Evolutionary conservation across 2,797 vertebrate species (phyloP).

Genomic region (Pseudopleuronectes americanus): DNA sequence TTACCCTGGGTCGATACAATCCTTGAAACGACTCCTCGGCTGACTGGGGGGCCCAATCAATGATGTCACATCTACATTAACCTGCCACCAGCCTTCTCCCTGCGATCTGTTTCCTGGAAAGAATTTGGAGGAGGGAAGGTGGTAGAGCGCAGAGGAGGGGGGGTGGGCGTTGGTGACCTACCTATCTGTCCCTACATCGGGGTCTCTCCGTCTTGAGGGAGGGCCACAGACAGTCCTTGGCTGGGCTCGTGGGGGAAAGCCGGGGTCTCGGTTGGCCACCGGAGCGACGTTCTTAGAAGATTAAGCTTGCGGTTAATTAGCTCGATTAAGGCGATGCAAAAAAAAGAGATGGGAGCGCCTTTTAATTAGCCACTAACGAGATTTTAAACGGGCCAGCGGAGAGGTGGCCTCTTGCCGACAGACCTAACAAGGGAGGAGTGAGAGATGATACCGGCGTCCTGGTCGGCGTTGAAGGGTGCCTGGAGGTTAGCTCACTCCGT

Average conservation of each 20-base stretch:
- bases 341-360: slow-evolving; percentile 76
- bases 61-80: slow-evolving; percentile 71
- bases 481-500: slow-evolving; percentile 51
- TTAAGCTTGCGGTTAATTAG: slow-evolving; percentile 82
- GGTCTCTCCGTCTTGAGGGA: slow-evolving; percentile 73
- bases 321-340: slow-evolving; percentile 80
- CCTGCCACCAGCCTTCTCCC: slow-evolving; percentile 46
- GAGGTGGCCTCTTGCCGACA: slow-evolving; percentile 78
- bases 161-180: slow-evolving; percentile 70
- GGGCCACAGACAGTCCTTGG: slow-evolving; percentile 72
- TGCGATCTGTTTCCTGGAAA: slow-evolving; percentile 66
- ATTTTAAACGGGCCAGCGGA: slow-evolving; percentile 84
- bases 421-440: slow-evolving; percentile 67
- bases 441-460: slow-evolving; percentile 51
- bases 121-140: slow-evolving; percentile 48
- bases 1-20: slow-evolving; percentile 53
- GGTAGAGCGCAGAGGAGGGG: slow-evolving; percentile 41
- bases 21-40: slow-evolving; percentile 26
- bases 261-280: slow-evolving; percentile 73
- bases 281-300: slow-evolving; percentile 81
- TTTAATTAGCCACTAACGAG: slow-evolving; percentile 87
- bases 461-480: slow-evolving; percentile 61
- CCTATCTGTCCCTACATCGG: slow-evolving; percentile 66
- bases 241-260: slow-evolving; percentile 64
- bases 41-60: slow-evolving; percentile 43